phyloP scores from a whole-genome alignment of 1,140 invertebrate genomes.

The Fopius arisanus region DNA sequence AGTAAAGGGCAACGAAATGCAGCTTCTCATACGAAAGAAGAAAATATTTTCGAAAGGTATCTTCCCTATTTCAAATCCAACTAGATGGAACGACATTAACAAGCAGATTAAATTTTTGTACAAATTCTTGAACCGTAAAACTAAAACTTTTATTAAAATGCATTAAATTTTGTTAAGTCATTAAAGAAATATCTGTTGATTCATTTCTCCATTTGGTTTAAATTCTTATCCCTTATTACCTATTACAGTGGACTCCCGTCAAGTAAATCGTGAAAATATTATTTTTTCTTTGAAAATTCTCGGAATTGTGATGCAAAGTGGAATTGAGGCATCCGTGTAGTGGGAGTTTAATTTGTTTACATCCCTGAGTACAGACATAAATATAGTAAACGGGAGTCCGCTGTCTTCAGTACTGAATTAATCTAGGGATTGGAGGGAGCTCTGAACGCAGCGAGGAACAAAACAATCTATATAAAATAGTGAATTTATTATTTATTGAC shows the following conservation, averaged over 20 bases:
- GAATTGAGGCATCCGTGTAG: too few relatives aligned
- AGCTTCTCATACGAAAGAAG: constrained; percentile 78
- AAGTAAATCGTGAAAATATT: too few relatives aligned
- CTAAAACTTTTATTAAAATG: constrained; percentile 65
- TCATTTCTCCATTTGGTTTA: neutral
- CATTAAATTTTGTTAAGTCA: neutral
- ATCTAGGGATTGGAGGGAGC: neutral
- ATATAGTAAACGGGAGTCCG: too few relatives aligned
- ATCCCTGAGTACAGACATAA: too few relatives aligned
- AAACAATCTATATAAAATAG: constrained; percentile 17
- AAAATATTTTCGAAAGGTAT: constrained; percentile 69
- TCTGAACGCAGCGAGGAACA: neutral
- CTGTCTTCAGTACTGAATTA: too few relatives aligned
- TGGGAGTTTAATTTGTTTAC: too few relatives aligned
- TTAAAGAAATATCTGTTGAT: neutral
- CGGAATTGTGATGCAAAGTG: too few relatives aligned
- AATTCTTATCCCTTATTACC: neutral
- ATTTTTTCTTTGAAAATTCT: too few relatives aligned
- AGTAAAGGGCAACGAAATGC: constrained; percentile 86
- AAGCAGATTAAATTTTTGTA: constrained; percentile 80
- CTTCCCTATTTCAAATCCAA: constrained; percentile 72
- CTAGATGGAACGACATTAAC: constrained; percentile 78
- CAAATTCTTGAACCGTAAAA: constrained; percentile 80
- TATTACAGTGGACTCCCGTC: too few relatives aligned
- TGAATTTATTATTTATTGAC: constrained; percentile 23